Evolutionary conservation across 2,888 invertebrate genomes (phyloP), one percentile per base, ranked within the genome.

Genomic region (Quadroppia sp.): DNA sequence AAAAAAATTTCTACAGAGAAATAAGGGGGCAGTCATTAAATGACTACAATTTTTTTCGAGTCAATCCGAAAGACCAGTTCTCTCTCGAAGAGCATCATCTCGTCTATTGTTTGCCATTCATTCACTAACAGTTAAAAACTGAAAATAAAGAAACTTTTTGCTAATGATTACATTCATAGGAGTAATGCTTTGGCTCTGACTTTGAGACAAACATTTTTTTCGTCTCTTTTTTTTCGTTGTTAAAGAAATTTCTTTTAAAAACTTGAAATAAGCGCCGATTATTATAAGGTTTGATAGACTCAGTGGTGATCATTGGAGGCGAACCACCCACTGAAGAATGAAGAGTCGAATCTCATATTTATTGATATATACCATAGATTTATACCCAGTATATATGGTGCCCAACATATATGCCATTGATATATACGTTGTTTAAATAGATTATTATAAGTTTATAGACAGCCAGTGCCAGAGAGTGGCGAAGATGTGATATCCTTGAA

Each of bases 401-500:
- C 15, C 2, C 6, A 11, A 45, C 15, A 15, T 11, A 53, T 28
- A 53, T 53, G 17, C 50, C 17, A 6, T 17, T 9, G 23, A 15
- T 67, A 67, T 32, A 40, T 11, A 30, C 64, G 45, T 45, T 50
- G 69, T 36, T 69, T 25, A 45, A 69, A 45, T 45, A 50, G 50
- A 50, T 50, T 50, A 50, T 50, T 50, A 50, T 45, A 50, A 50
- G 20, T 50, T 50, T 50, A 50, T 50, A 50, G 7, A 50, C 20
- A 50, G 20, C 3, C 6, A 50, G 20, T 20, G 50, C 4, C 6
- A 69, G 69, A 69, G 45, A 32, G 32, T 40, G 40, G 25, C 42
- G 40, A 40, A 36, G 36, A 69, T 40, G 69, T 59, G 59, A 59
- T 59, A 59, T 59, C 59, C 59, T 59, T 59, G 59, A 59, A 59